phyloP scores from a whole-genome alignment of 1,140 invertebrate species.

The Zaprionus gabonicus region DNA sequence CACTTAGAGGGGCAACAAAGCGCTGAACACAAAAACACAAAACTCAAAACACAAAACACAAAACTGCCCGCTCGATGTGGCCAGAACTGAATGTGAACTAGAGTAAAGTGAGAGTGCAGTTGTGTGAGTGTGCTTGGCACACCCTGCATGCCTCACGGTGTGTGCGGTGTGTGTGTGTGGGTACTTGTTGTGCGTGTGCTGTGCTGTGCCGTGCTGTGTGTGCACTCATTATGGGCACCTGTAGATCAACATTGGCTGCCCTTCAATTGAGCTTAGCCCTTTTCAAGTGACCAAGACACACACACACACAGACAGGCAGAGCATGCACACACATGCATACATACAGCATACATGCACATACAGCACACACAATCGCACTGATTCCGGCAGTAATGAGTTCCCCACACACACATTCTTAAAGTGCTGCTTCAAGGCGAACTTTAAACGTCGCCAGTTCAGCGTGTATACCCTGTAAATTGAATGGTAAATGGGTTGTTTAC shows the following conservation, averaged over 20 bases:
- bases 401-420: slow-evolving; percentile 14
- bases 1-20: slow-evolving; percentile 1
- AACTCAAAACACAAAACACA: slow-evolving; percentile 21
- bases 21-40: slow-evolving; percentile 29
- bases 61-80: slow-evolving; percentile 33
- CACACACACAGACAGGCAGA: slow-evolving; percentile 20
- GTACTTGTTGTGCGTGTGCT: slow-evolving; percentile 8
- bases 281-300: slow-evolving; percentile 62
- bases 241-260: slow-evolving; percentile 75
- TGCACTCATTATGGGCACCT: slow-evolving; percentile 56
- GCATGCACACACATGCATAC: slow-evolving; percentile 5
- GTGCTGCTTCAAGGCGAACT: neutral
- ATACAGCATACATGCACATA: neutral
- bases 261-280: slow-evolving; percentile 61
- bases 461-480: neutral
- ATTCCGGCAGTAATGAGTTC: neutral
- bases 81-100: slow-evolving; percentile 17
- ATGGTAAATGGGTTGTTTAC: neutral
- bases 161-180: neutral
- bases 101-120: slow-evolving; percentile 1
- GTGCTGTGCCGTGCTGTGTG: slow-evolving; percentile 16
- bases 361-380: neutral
- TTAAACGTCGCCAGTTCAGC: neutral
- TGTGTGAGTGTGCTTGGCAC: slow-evolving; percentile 1
- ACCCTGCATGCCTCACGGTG: no score